phyloP scores from a whole-genome alignment of 2,113 vertebrate species.

The Lucifuga dentata region DNA sequence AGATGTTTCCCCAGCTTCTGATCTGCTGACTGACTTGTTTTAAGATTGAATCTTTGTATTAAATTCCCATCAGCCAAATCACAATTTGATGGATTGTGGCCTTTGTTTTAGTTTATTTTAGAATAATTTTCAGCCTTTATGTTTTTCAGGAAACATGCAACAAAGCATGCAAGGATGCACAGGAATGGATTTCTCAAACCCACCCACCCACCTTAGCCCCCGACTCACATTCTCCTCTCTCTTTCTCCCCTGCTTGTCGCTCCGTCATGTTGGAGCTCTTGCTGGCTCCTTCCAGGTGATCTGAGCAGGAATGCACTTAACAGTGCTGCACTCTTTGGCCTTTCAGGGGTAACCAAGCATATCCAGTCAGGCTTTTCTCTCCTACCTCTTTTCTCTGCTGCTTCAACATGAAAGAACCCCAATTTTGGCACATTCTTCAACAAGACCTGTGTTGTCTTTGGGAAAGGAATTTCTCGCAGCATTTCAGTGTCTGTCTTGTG shows the following conservation, averaged over 20 bases:
- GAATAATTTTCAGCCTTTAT: too few species aligned
- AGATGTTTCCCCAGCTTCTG: neutral
- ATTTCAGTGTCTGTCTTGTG: slow-evolving; percentile 14
- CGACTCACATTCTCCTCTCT: too few species aligned
- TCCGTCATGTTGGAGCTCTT: slow-evolving; percentile 6
- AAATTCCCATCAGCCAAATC: too few species aligned
- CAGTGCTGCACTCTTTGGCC: slow-evolving; percentile 42
- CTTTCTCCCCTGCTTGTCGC: neutral
- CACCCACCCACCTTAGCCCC: too few species aligned
- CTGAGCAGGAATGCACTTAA: slow-evolving; percentile 45
- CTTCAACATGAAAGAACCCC: slow-evolving; percentile 43
- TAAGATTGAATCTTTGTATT: too few species aligned
- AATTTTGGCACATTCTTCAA: slow-evolving; percentile 30
- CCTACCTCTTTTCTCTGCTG: slow-evolving; percentile 9
- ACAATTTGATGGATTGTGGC: too few species aligned
- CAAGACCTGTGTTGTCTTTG: slow-evolving; percentile 25
- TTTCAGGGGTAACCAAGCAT: slow-evolving; percentile 63
- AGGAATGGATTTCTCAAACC: neutral
- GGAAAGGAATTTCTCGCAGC: neutral
- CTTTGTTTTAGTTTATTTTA: too few species aligned
- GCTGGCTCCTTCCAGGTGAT: slow-evolving; percentile 32
- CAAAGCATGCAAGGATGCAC: neutral
- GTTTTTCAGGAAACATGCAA: too few species aligned
- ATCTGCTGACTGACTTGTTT: neutral
- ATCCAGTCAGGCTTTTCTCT: slow-evolving; percentile 42